Base-by-base conservation (phyloP, 2,888 invertebrate species). In the Nemotelus nigrinus region DNA sequence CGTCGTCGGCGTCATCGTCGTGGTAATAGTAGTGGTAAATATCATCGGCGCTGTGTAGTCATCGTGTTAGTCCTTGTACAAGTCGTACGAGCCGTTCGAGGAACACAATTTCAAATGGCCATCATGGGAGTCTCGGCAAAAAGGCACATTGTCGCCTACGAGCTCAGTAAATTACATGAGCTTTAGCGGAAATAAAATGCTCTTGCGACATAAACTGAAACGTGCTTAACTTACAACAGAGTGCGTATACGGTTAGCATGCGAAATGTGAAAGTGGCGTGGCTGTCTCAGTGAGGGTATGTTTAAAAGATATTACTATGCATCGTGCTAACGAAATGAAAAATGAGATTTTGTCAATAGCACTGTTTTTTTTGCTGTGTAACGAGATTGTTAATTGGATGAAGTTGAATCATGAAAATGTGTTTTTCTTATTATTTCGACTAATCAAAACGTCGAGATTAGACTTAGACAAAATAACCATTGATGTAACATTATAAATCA, bases 131-230 rank as follows among this genome's bases (percentile, higher is more conserved):
- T 74, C 48, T 39, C 55, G 25, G 50, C 60, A 72, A 60, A 74
- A 71, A 74, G 74, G 74, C 74, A 63, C 74, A 74, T 74, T 74
- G 74, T 74, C 74, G 74, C 74, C 74, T 74, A 60, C 63, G 74
- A 74, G 74, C 63, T 60, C 63, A 74, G 74, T 74, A 74, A 74
- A 74, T 74, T 74, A 74, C 60, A 74, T 63, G 60, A 74, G 74
- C 74, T 74, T 74, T 74, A 74, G 63, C 74, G 74, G 63, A 74
- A 57, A 74, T 74, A 74, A 74, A 74, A 74, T 74, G 63, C 74
- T 74, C 60, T 41, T 63, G 63, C 50, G 74, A 74, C 63, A 74
- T 74, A 74, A 74, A 74, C 25, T 74, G 47, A 60, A 74, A 74
- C 60, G 74, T 60, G 74, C 60, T 44, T 70, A 70, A 70, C 70